Evolutionary conservation across 2,888 invertebrate genomes (phyloP).

Genomic region (Hirtodrosophila confusa): DNA sequence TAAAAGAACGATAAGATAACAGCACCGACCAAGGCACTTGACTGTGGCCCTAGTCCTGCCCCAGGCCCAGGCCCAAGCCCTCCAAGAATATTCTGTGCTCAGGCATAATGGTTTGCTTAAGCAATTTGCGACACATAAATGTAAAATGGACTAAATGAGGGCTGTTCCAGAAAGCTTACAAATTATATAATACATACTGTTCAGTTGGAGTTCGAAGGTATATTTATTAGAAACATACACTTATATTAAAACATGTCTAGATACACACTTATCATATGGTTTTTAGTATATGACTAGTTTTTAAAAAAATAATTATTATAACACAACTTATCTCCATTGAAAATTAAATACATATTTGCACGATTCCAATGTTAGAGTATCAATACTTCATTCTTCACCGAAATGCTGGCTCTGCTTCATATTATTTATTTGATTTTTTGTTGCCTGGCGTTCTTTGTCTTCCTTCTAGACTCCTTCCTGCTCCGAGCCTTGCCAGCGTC

Average conservation of each 20-base stretch:
- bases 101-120: conserved; percentile 12
- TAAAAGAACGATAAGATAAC: conserved; percentile 77
- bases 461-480: conserved; percentile 1
- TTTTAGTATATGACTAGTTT: too few species aligned
- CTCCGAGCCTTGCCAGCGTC: conserved; percentile 36
- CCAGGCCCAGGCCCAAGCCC: neutral
- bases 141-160: neutral
- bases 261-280: too few species aligned
- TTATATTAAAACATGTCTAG: too few species aligned
- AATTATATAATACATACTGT: neutral
- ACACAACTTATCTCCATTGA: too few species aligned
- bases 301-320: too few species aligned
- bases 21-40: conserved; percentile 60
- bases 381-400: neutral
- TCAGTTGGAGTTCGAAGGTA: too few species aligned
- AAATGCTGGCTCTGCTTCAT: conserved; percentile 13
- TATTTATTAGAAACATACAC: too few species aligned
- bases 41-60: conserved; percentile 31
- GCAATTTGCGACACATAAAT: conserved; percentile 4
- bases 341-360: too few species aligned
- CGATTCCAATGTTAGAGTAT: conserved; percentile 14
- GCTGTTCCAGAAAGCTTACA: too few species aligned
- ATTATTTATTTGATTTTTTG: conserved; percentile 67
- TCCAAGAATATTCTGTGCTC: neutral
- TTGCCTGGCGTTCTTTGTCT: conserved; percentile 35